These are phyloP conservation scores for Rhegmatorhina hoffmannsi DNA, from an alignment of 2,113 vertebrate genomes.

Conservation along the genomic window DNA sequence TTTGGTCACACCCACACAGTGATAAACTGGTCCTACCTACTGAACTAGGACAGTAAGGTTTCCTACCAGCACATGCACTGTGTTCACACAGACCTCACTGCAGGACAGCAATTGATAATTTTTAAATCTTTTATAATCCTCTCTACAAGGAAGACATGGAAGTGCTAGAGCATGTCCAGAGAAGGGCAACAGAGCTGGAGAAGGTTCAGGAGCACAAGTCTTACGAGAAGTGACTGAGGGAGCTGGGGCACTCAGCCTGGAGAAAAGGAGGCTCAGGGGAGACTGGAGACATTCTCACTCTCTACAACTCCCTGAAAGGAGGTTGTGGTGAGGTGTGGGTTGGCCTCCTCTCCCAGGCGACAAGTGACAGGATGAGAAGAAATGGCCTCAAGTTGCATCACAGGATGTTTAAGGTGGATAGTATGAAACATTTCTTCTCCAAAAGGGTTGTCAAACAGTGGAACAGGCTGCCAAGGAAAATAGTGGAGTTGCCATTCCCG, in stretches of 20 bases:
- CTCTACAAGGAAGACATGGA: neutral
- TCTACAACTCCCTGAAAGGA: neutral
- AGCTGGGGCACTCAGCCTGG: neutral
- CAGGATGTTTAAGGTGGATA: neutral
- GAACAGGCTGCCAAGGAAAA: neutral
- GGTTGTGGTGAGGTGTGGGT: neutral
- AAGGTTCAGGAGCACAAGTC: neutral
- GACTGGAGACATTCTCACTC: rapidly evolving
- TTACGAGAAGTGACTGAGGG: neutral
- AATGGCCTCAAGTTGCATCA: neutral
- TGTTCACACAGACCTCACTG: neutral
- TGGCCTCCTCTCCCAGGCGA: neutral
- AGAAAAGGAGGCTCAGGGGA: neutral
- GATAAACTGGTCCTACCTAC: too few relatives aligned
- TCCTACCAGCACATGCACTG: rapidly evolving
- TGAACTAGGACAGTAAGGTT: neutral
- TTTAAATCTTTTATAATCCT: neutral
- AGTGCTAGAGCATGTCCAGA: neutral
- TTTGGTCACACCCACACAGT: too few relatives aligned
- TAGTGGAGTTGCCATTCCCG: neutral
- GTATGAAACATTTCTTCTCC: neutral
- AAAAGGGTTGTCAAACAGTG: neutral
- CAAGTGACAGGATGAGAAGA: neutral
- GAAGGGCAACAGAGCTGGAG: neutral
- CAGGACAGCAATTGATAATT: neutral